Evolutionary conservation across 2,797 vertebrate species (phyloP).

Genomic region (Enteromius trimaculatus): DNA sequence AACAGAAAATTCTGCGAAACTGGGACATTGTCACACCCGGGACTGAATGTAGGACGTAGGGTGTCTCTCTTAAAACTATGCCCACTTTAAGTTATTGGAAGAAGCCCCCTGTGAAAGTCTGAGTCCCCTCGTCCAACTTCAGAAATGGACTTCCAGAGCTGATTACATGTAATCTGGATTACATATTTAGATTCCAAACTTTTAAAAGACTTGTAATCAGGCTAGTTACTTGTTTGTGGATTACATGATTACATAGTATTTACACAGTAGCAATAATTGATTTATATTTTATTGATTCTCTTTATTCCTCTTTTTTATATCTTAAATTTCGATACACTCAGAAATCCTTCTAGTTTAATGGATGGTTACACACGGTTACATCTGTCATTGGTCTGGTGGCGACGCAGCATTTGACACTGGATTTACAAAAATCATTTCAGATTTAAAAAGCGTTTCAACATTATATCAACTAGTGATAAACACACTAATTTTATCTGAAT

Average conservation of each 20-base stretch:
- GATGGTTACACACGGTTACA: background rate
- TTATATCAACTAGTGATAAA: background rate
- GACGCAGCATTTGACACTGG: background rate
- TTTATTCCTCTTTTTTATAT: background rate
- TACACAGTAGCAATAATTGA: background rate
- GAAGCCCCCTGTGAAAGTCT: slow-evolving; percentile 11
- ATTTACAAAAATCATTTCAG: background rate
- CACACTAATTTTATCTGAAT: background rate
- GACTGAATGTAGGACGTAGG: slow-evolving; percentile 60
- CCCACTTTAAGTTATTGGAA: slow-evolving; percentile 34
- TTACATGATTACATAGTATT: background rate
- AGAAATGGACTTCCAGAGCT: background rate
- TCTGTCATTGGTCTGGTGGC: too few species aligned
- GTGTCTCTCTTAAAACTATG: slow-evolving; percentile 44
- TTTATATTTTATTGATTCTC: background rate
- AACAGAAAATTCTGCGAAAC: slow-evolving; percentile 45
- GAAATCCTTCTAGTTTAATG: background rate
- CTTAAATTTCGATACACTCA: background rate
- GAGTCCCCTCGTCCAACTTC: background rate
- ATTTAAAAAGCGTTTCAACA: background rate
- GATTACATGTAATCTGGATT: background rate
- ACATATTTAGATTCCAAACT: background rate
- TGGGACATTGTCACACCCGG: slow-evolving; percentile 56
- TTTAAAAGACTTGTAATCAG: background rate
- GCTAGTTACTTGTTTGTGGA: background rate